Evolutionary conservation across 2,888 invertebrate species (phyloP).

Genomic region (Drosophila phalerata): DNA sequence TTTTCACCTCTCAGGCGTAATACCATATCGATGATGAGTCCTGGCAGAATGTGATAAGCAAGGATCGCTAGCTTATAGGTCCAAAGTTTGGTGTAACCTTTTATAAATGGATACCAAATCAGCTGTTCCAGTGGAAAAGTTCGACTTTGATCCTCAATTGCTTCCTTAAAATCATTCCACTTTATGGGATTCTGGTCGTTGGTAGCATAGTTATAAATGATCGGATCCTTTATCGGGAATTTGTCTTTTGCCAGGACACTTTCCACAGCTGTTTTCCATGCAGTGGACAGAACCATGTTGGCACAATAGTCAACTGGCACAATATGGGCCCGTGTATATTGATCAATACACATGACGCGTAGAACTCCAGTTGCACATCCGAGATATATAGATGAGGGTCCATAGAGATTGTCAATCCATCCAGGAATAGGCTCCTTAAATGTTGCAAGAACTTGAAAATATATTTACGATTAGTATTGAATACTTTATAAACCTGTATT

Average conservation of each 20-base stretch:
- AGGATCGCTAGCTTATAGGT: too few species aligned
- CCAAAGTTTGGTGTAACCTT: too few species aligned
- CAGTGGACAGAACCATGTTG: constrained; percentile 85
- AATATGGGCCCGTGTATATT: constrained; percentile 80
- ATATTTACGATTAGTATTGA: too few species aligned
- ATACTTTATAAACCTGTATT: neutral
- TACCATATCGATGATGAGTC: too few species aligned
- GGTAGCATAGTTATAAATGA: constrained; percentile 7
- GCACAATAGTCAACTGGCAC: constrained; percentile 86
- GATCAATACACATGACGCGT: constrained; percentile 80
- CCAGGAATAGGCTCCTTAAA: constrained; percentile 87
- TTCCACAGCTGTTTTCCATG: constrained; percentile 84
- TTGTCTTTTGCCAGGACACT: neutral
- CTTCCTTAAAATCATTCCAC: neutral
- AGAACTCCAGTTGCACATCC: constrained; percentile 88
- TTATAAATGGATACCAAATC: too few species aligned
- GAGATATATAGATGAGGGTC: constrained; percentile 86
- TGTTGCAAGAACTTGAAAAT: constrained; percentile 75
- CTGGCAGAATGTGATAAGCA: too few species aligned
- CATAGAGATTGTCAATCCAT: constrained; percentile 90
- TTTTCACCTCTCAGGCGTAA: too few species aligned
- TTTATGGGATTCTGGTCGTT: constrained; percentile 1
- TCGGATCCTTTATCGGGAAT: neutral
- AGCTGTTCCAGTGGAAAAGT: too few species aligned
- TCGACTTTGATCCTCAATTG: neutral